Evolutionary conservation across 2,797 vertebrate species (phyloP).

Genomic region (Neomorphus geoffroyi): DNA sequence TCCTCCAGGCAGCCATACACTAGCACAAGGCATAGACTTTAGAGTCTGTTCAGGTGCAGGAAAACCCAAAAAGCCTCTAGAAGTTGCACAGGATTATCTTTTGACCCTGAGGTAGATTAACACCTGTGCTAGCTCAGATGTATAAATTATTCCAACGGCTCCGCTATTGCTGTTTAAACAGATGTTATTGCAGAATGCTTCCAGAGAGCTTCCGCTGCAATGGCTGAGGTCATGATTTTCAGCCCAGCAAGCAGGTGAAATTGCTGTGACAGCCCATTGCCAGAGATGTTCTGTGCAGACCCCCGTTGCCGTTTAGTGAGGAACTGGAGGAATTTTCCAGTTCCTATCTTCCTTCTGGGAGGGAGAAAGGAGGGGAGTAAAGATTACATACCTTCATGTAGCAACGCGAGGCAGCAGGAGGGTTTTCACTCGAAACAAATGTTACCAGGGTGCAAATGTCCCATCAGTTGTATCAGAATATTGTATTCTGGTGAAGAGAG

Average conservation of each 20-base stretch:
- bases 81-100: not conserved
- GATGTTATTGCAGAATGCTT: not conserved
- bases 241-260: slow-evolving; percentile 2
- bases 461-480: not conserved
- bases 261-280: not conserved
- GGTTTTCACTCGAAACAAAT: not conserved
- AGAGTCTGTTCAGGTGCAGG: not conserved
- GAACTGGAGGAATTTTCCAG: not conserved
- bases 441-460: not conserved
- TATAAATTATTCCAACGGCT: not conserved
- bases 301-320: not conserved
- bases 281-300: not conserved
- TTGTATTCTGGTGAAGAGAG: not conserved
- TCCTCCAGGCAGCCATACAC: not conserved
- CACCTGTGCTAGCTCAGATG: not conserved
- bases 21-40: not conserved
- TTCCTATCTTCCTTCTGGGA: not conserved
- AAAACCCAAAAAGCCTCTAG: not conserved
- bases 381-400: not conserved
- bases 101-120: not conserved
- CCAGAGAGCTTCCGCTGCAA: not conserved
- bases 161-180: not conserved
- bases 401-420: not conserved
- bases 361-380: not conserved
- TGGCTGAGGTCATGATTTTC: not conserved